phyloP scores from a whole-genome alignment of 1,140 invertebrate species.

The Orchesella cincta region DNA sequence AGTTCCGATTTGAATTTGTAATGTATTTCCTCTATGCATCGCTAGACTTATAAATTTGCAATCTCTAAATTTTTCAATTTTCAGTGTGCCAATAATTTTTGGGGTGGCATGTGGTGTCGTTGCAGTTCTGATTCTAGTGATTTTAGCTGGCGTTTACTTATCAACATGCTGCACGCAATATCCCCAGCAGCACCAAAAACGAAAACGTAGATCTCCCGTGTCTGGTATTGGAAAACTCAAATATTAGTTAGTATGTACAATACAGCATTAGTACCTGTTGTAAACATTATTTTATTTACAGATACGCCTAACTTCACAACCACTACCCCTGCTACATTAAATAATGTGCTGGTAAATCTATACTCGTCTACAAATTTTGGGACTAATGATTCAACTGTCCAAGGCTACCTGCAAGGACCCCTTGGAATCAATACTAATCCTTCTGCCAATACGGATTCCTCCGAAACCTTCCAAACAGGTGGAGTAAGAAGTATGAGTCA shows the following conservation, averaged over 20 bases:
- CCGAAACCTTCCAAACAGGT: too few relatives aligned
- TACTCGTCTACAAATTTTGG: constrained; percentile 38
- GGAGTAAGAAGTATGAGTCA: too few relatives aligned
- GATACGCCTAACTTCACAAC: not conserved
- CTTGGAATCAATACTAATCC: too few relatives aligned
- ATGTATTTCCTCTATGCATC: too few relatives aligned
- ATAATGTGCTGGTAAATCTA: constrained; percentile 40
- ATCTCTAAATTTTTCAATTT: constrained; percentile 32
- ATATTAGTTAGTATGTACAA: too few relatives aligned
- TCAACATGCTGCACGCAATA: constrained; percentile 56
- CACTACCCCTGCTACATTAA: constrained; percentile 29
- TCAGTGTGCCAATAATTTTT: constrained; percentile 54
- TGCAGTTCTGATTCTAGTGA: constrained; percentile 53
- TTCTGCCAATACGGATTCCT: too few relatives aligned
- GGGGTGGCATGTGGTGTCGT: constrained; percentile 54
- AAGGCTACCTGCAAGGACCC: too few relatives aligned
- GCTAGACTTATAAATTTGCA: too few relatives aligned
- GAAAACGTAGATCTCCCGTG: constrained; percentile 49
- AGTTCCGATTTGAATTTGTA: too few relatives aligned
- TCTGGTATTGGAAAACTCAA: too few relatives aligned
- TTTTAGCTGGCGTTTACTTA: constrained; percentile 54
- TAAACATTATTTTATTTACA: not conserved
- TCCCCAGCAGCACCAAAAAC: constrained; percentile 7
- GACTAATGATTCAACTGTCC: too few relatives aligned
- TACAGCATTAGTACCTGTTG: not conserved